Conservation (phyloP, 2,888 invertebrate genomes). For the Limnephilus lunatus region DNA sequence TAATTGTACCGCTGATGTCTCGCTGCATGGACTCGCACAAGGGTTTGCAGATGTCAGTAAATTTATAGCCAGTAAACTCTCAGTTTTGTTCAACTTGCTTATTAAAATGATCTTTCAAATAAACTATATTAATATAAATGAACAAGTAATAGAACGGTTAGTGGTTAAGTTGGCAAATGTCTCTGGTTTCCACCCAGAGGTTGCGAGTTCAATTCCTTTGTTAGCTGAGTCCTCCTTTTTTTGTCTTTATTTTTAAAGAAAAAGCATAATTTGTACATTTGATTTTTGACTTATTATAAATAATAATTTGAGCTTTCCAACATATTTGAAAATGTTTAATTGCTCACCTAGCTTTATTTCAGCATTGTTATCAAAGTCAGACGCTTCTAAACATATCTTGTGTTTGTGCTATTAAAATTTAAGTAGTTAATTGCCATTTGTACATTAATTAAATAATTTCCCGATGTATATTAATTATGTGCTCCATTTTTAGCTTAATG, state of each 20-base stretch:
- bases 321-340: neutral
- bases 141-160: too few species aligned
- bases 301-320: too few species aligned
- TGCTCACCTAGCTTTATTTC: neutral
- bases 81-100: neutral
- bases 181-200: too few species aligned
- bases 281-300: too few species aligned
- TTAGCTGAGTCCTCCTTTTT: too few species aligned
- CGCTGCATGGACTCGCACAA: neutral
- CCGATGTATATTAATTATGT: conserved; percentile 8
- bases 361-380: neutral
- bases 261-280: too few species aligned
- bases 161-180: too few species aligned
- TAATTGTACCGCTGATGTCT: too few species aligned
- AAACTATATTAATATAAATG: too few species aligned
- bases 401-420: conserved; percentile 65
- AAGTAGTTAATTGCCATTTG: conserved; percentile 58
- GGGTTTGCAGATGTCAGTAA: neutral
- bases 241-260: too few species aligned
- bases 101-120: too few species aligned
- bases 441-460: neutral
- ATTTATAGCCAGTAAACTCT: neutral
- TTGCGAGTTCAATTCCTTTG: too few species aligned
- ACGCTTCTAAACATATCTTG: conserved; percentile 63
- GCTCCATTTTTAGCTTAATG: neutral